Evolutionary conservation across 2,797 vertebrate genomes (phyloP).

Genomic region (Echeneis naucrates): DNA sequence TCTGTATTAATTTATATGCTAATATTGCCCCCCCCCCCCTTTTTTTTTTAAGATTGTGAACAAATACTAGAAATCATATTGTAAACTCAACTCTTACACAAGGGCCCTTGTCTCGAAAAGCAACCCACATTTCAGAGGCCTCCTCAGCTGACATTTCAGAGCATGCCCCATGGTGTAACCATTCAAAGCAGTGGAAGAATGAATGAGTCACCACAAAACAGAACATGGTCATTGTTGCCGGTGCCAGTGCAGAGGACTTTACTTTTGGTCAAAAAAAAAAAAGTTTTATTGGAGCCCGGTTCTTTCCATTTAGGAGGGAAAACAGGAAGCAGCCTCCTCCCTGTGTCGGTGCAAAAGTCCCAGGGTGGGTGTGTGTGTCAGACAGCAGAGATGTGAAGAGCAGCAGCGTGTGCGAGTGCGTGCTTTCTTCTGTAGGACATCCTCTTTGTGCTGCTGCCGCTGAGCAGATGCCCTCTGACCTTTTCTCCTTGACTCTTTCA

Average conservation of each 20-base stretch:
- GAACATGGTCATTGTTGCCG: constrained; percentile 59
- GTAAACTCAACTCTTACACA: constrained; percentile 11
- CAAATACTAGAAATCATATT: not conserved
- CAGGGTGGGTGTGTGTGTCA: constrained; percentile 56
- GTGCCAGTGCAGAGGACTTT: constrained; percentile 47
- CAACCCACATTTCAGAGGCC: constrained; percentile 18
- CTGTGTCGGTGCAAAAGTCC: constrained; percentile 38
- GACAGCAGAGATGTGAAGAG: constrained; percentile 43
- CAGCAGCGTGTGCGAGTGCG: constrained; percentile 40
- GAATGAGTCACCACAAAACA: constrained; percentile 74
- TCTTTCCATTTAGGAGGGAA: constrained; percentile 73
- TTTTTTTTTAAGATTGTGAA: constrained; percentile 1
- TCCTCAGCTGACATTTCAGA: constrained; percentile 66
- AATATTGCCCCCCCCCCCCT: not conserved
- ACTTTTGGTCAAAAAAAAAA: constrained; percentile 32
- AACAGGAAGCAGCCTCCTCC: constrained; percentile 83
- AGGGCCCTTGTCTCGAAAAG: constrained; percentile 7
- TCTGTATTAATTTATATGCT: constrained; percentile 3
- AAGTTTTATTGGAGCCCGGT: constrained; percentile 41
- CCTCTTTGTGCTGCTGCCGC: constrained; percentile 56
- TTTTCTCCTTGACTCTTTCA: constrained; percentile 27
- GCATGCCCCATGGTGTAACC: constrained; percentile 18
- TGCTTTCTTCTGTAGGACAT: constrained; percentile 68
- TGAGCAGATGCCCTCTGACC: constrained; percentile 41
- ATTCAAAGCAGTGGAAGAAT: constrained; percentile 60